Base-by-base conservation (phyloP, 2,797 vertebrate species). In the Pseudomugil tenellus region DNA sequence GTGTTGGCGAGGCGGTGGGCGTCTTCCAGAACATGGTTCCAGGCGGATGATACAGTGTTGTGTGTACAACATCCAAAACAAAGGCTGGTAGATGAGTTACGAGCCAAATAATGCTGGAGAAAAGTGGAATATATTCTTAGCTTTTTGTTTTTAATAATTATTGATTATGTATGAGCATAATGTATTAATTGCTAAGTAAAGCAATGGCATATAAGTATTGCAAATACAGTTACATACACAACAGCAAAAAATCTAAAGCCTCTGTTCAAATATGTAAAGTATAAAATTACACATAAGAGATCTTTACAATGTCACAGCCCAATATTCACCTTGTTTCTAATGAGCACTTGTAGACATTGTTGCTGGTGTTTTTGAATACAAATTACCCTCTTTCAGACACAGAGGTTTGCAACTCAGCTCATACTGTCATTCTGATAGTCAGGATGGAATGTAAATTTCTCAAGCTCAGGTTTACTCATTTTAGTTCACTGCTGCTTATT, bases 391-490 rank as follows among this genome's bases (percentile, higher is more conserved):
- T 80, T 83, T 82, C 77, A 83, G 66, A 79, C 76, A 76, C 64
- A 16, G 65, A 85, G 80, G 81, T 78, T 64, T 29, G 46, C 74
- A 54, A 74, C 83, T 81, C 84, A 70, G 75, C 81, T 84, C 73
- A 25, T 58, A 71, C 84, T 89, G 89, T 91, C 83, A 89, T 83
- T 68, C 83, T 88, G 83, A 85, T 86, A 91, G 84, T 72, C 73
- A 78, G 83, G 80, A 90, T 72, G 49, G 67, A 62, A 63, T 32
- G 79, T 70, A 62, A 72, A 51, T 74, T 82, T 72, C 23, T 43
- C 53, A 60, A 25, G 72, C 76, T 74, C 39, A 8, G 69, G 14
- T 70, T 83, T 31, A 76, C 57, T 82, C 67, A 57, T 83, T 81
- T 72, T 67, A 78, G 43, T 76, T 76, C 51, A 43, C 52, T 37